A percentile compares a stretch with the other conserved stretches of the same genome.
phyloP scores from a whole-genome alignment of 2,113 vertebrate species.

The Oreotrochilus melanogaster region DNA sequence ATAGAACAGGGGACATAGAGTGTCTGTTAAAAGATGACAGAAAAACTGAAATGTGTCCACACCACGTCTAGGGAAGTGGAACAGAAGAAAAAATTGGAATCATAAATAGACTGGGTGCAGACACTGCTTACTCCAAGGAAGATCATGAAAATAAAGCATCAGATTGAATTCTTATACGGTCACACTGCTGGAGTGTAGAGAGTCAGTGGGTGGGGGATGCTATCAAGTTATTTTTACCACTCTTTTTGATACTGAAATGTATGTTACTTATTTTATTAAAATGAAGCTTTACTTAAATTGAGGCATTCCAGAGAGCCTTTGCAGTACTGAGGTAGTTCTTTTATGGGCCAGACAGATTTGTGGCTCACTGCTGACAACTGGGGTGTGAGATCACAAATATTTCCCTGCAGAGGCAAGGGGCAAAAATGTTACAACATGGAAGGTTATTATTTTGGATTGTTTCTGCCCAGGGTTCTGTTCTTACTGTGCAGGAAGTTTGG shows the following conservation, averaged over 20 bases:
- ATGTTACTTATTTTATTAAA: not conserved
- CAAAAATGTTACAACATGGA: not conserved
- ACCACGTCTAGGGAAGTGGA: not conserved
- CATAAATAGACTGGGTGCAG: not conserved
- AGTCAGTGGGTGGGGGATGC: not conserved
- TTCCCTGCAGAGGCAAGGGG: not conserved
- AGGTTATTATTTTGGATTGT: not conserved
- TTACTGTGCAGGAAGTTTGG: fast-evolving
- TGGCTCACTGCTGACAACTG: fast-evolving
- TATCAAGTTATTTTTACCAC: not conserved
- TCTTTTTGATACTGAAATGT: not conserved
- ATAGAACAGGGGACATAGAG: not conserved
- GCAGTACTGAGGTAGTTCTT: not conserved
- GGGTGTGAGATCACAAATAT: not conserved
- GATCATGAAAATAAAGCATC: not conserved
- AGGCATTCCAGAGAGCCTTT: not conserved
- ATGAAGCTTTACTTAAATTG: not conserved
- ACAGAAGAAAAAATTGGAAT: not conserved
- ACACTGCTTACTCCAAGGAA: not conserved
- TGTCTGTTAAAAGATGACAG: conserved; percentile 22
- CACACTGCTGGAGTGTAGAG: not conserved
- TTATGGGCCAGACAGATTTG: not conserved
- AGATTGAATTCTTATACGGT: not conserved
- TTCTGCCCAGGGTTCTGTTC: not conserved
- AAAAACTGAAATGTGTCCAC: not conserved